Conservation (phyloP, 2,113 vertebrate species). For the Balaeniceps rex region DNA sequence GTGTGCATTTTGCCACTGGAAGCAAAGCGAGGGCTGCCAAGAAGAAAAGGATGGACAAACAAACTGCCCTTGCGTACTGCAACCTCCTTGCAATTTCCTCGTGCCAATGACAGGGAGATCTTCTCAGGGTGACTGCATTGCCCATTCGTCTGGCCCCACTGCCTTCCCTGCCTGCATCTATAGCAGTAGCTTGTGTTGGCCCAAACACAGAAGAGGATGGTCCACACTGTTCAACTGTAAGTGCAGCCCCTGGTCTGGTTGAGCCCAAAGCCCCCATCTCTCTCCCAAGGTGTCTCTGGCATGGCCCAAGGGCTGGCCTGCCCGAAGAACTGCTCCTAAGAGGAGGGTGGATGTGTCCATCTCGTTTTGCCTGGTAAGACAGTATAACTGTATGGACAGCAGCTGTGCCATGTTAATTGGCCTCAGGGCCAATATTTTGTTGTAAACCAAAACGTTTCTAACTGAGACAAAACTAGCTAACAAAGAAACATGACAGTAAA, state of each 20-base stretch:
- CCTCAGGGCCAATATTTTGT: background rate
- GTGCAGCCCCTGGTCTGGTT: background rate
- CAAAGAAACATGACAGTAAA: background rate
- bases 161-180: background rate
- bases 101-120: background rate
- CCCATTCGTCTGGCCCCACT: background rate
- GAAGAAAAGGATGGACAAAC: background rate
- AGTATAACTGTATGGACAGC: background rate
- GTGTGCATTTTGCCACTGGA: background rate
- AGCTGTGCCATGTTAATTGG: background rate
- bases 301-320: background rate
- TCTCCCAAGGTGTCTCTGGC: background rate
- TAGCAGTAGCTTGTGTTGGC: background rate
- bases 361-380: background rate
- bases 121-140: fast-evolving
- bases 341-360: background rate
- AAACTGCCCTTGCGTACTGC: background rate
- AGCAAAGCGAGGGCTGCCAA: background rate
- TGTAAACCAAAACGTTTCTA: background rate
- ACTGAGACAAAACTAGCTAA: background rate
- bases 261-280: background rate
- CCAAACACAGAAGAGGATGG: background rate
- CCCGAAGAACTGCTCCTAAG: background rate
- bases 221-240: background rate
- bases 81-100: background rate